Evolutionary conservation across 2,888 invertebrate genomes (phyloP).

Genomic region (Kryphioiulus occultus): DNA sequence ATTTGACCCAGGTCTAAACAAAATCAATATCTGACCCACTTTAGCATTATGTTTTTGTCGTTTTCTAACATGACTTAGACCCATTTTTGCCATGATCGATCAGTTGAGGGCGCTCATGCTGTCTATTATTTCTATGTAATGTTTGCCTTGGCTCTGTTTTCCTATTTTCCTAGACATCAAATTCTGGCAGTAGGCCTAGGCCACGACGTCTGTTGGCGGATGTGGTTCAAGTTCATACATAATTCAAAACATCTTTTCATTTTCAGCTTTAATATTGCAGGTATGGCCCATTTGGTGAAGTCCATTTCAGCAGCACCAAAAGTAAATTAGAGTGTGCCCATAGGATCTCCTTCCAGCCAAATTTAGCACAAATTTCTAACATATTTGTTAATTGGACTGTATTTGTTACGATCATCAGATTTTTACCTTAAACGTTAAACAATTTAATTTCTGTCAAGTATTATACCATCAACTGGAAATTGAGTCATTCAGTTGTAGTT

Average conservation of each 20-base stretch:
- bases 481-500: too few relatives aligned
- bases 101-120: not conserved
- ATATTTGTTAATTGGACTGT: too few relatives aligned
- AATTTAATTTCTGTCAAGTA: too few relatives aligned
- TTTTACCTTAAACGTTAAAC: too few relatives aligned
- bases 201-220: not conserved
- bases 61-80: not conserved
- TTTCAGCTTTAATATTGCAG: not conserved
- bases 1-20: not conserved
- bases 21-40: slow-evolving; percentile 24
- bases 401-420: too few relatives aligned
- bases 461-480: too few relatives aligned
- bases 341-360: too few relatives aligned
- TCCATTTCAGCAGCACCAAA: not conserved
- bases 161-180: not conserved
- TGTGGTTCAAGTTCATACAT: slow-evolving; percentile 13
- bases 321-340: not conserved
- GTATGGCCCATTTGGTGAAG: not conserved
- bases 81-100: not conserved
- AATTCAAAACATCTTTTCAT: slow-evolving; percentile 25
- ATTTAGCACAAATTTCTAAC: too few relatives aligned
- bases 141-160: not conserved
- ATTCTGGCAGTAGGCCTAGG: slow-evolving; percentile 25
- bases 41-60: not conserved
- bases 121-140: not conserved